Conservation (phyloP, 1,140 invertebrate genomes). For the Ptiloglossa arizonensis region DNA sequence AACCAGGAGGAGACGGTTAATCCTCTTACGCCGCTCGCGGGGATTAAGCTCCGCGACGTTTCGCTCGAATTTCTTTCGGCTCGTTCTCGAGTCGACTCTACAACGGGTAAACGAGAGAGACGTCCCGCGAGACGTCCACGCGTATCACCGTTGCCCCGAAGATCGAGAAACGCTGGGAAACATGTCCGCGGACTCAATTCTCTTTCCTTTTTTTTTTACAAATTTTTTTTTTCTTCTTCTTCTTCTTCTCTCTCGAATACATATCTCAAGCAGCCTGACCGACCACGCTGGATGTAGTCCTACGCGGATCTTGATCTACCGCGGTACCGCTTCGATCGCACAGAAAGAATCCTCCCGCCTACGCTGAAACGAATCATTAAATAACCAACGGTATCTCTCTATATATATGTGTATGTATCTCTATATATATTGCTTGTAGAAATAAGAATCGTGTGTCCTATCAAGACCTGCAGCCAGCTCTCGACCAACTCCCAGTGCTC, state of each 20-base stretch:
- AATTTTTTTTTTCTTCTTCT: too few relatives aligned
- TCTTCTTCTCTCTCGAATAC: too few relatives aligned
- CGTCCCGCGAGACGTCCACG: too few relatives aligned
- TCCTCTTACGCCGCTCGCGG: slow-evolving; percentile 49
- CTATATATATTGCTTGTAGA: slow-evolving; percentile 82
- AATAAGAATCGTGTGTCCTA: slow-evolving; percentile 87
- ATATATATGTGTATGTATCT: slow-evolving; percentile 57
- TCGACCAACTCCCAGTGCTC: slow-evolving; percentile 87
- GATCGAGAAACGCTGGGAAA: too few relatives aligned
- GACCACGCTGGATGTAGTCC: background rate
- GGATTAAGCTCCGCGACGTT: slow-evolving; percentile 61
- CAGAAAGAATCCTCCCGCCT: slow-evolving; percentile 26
- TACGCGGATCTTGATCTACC: slow-evolving; percentile 51
- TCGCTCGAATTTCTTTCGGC: slow-evolving; percentile 5
- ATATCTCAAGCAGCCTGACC: background rate
- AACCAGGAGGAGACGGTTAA: slow-evolving; percentile 60
- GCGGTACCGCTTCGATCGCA: slow-evolving; percentile 50
- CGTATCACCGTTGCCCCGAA: too few relatives aligned
- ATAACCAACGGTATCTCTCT: slow-evolving; percentile 54
- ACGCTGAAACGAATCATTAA: slow-evolving; percentile 34
- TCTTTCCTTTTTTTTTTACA: too few relatives aligned
- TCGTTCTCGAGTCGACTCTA: background rate
- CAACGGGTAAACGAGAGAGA: background rate
- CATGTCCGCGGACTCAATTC: too few relatives aligned
- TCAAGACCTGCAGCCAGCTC: slow-evolving; percentile 87